Base-by-base conservation (phyloP, 2,113 vertebrate species). In the Carassius carassius region DNA sequence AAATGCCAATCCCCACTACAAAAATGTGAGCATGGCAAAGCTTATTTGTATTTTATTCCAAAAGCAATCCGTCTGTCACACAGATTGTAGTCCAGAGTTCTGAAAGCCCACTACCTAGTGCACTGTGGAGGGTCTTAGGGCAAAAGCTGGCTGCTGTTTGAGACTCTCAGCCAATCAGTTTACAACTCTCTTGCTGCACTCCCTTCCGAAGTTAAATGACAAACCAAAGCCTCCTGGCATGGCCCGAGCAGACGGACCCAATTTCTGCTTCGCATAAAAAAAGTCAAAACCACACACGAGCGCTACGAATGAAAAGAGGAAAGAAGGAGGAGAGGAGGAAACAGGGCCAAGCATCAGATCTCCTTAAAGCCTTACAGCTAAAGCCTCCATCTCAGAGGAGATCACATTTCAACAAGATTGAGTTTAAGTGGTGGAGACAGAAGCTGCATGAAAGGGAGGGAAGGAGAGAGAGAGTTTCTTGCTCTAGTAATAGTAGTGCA, bases 401-500 rank as follows among this genome's bases (percentile, higher is more conserved):
- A 87, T 91, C 88, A 29, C 65, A 85, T 91, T 91, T 89, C 88
- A 89, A 81, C 69, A 56, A 85, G 87, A 87, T 83, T 60, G 63
- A 78, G 82, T 88, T 87, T 79, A 84, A 87, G 79, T 86, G 84
- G 25, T 80, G 78, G 73, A 86, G 82, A 84, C 82, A 60, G 65
- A 81, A 63, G 73, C 49, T 70, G 78, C 74, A 81, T 85, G 85
- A 82, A 85, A 84, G 29, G 49, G 74, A 77, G 74, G 54, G 76
- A 19, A 16, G 25, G 74, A 25, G 25, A 56, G 58, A 69, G 32
- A 58, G 60, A 69, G 32, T 75, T 47, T 74, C 35, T 81, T 69
- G 56, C 29, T 84, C 80, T 58, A 67, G 65, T 47, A 10, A 60
- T 81, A 51, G 60, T 35, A 32, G 44, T 19, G 58, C 17, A 67